Evolutionary conservation across 2,113 vertebrate species (phyloP), one percentile per base, ranked within the genome.

Genomic region (Tachysurus fulvidraco): DNA sequence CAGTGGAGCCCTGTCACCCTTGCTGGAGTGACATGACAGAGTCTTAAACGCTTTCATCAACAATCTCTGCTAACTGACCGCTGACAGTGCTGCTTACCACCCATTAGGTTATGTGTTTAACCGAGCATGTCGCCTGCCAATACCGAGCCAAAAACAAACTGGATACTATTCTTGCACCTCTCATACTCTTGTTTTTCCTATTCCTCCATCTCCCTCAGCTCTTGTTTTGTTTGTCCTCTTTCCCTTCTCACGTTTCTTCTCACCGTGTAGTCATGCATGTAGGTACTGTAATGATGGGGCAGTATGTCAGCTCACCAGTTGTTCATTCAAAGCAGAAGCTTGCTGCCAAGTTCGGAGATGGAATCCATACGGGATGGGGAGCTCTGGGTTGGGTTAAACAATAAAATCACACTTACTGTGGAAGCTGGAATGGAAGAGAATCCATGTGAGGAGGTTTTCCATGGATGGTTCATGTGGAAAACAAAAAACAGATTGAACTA

Each of bases 81-180:
- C 77, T 67, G 83, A 87, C 85, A 87, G 87, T 50, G 62, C 25
- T 52, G 41, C 65, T 77, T 69, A 84, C 77, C 88, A 82, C 85
- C 83, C 57, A 74, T 54, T 74, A 25, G 57, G 3, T 46, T 57
- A 19, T 23, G 57, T 90, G 86, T 92, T 90, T 87, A 90, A 87
- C 80, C 64, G 69, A 87, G 2, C 89, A 76, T 81, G 84, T 85
- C 87, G 84, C 36, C 71, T 81, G 87, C 86, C 79, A 90, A 88
- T 77, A 46, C 23, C 62, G 69, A 85, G 82, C 86, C 69, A 80
- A 91, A 36, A 86, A 87, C 85, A 83, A 91, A 87, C 89, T 92
- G 88, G 16, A 77, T 88, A 76, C 88, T 88, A 89, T 89, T 85
- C 64, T 62, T 84, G 73, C 84, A 89, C 88, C 74, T 52, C 80